Evolutionary conservation across 2,797 vertebrate species (phyloP), one percentile per base, ranked within the genome.

Genomic region (Myotis pilosus): DNA sequence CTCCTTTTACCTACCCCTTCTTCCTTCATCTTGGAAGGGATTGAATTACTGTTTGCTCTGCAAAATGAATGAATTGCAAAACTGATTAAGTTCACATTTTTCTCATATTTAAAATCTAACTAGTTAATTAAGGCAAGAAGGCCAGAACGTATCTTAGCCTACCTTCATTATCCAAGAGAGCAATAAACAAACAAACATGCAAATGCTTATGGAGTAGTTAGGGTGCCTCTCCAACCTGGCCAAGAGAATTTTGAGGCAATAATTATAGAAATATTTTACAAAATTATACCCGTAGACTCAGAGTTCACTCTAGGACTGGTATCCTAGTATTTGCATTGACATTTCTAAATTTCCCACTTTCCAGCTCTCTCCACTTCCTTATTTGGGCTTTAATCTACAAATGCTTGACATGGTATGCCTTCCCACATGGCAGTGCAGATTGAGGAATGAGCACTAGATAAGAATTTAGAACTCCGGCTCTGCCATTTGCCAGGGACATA

Each of bases 61-160:
- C 47, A 62, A 90, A 96, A 81, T 84, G 10, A 89, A 88, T 62
- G 71, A 47, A 78, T 36, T 78, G 8, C 23, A 87, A 88, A 76
- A 36, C 69, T 51, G 30, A 30, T 87, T 74, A 28, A 66, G 30
- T 87, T 87, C 76, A 44, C 51, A 13, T 81, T 62, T 80, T 83
- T 5, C 30, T 76, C 4, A 5, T 53, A 74, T 74, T 87, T 92
- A 72, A 94, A 88, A 66, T 71, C 5, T 15, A 71, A 55, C 51
- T 76, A 28, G 3, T 53, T 92, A 64, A 81, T 60, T 66, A 83
- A 78, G 22, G 19, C 9, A 47, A 60, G 30, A 85, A n/a, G 74
- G 12, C 11, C 78, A 71, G 22, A 25, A 16, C 22, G 44, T 12
- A 51, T 60, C 10, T 78, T 89, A 69, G 68, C 36, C 2, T 69